Conservation (phyloP, 2,888 invertebrate species). For the Agonopterix subpropinquella region DNA sequence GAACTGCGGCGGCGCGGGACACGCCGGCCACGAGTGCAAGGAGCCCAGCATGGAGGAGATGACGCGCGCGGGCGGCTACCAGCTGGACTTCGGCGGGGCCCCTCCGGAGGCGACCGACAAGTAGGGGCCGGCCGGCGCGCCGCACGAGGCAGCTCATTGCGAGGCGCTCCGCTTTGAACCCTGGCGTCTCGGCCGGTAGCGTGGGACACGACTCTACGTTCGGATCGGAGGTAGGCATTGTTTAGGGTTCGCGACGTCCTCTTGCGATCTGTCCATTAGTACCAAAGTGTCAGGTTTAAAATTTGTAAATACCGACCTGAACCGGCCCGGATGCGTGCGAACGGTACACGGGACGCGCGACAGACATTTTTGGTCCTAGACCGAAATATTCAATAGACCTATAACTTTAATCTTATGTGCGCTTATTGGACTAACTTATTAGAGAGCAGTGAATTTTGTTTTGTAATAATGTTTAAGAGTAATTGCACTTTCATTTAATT, state of each 20-base stretch:
- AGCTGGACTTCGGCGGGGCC: constrained; percentile 78
- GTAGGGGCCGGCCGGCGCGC: constrained; percentile 26
- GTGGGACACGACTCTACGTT: neutral
- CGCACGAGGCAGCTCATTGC: constrained; percentile 9
- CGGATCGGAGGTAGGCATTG: constrained; percentile 13
- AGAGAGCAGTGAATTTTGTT: constrained; percentile 24
- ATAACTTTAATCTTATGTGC: constrained; percentile 35
- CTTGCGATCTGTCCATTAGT: constrained; percentile 25
- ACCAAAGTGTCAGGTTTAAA: constrained; percentile 43
- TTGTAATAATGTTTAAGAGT: constrained; percentile 29
- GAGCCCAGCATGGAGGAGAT: constrained; percentile 95
- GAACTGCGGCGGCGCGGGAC: constrained; percentile 92
- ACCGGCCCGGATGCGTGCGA: constrained; percentile 12
- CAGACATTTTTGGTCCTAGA: constrained; percentile 22
- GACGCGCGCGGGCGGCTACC: constrained; percentile 83
- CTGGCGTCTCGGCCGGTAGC: constrained; percentile 4
- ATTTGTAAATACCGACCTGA: constrained; percentile 24
- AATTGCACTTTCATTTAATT: constrained; percentile 56
- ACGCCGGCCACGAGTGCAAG: constrained; percentile 90
- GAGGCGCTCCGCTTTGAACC: constrained; percentile 5
- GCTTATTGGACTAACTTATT: constrained; percentile 38
- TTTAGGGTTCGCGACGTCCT: constrained; percentile 13
- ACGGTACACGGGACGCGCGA: constrained; percentile 7
- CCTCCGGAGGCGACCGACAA: constrained; percentile 60
- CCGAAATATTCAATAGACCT: constrained; percentile 33